Evolutionary conservation across 1,140 invertebrate species (phyloP), one percentile per base, ranked within the genome.

Genomic region (Pantala flavescens): DNA sequence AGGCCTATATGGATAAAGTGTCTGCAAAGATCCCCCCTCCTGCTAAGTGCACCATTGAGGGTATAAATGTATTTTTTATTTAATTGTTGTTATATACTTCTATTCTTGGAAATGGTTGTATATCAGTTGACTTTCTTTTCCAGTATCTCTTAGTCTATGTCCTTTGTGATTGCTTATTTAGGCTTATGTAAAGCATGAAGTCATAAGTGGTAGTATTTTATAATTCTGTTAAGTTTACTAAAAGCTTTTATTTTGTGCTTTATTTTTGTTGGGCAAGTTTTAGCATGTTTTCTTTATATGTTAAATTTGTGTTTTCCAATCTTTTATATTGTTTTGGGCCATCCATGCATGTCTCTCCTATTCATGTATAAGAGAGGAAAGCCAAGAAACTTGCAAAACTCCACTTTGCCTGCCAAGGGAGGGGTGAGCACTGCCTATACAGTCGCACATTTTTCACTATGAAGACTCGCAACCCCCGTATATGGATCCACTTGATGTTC

Each of bases 401-500:
- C 55, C 91, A 95, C 82, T 97, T 97, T 84, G 90, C 90, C 71
- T 97, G 95, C 85, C 92, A 94, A 81, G 89, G 89, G 21, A 88
- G 91, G 79, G 91, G 92, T 19, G 89, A 91, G 76, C 91, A 96
- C 83, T 98, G 95, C 82, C 86, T 97, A n/a, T 97, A 95, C 85
- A 89, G 88, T 73, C 89, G 90, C 79, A 90, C 90, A 71, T 89
- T 91, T 80, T 97, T 97, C 82, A 91, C 89, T 1, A 89, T 96
- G 87, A 88, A 93, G 79, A 97, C 95, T 70, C 88, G 92, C 77
- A 89, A 93, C 82, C 91, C 95, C 14, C 87, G 93, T 77, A 90
- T 92, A 73, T 98, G 95, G 95, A 94, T 97, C 76, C 95, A 97
- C 85, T 86, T 98, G 21, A 97, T 97, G 93, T 97, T 97, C 83